Percentiles rank a stretch among this genome's conserved stretches.
These are phyloP conservation scores for Drosophila neotestacea DNA, from an alignment of 2,888 invertebrate species.

Conservation along the genomic window DNA sequence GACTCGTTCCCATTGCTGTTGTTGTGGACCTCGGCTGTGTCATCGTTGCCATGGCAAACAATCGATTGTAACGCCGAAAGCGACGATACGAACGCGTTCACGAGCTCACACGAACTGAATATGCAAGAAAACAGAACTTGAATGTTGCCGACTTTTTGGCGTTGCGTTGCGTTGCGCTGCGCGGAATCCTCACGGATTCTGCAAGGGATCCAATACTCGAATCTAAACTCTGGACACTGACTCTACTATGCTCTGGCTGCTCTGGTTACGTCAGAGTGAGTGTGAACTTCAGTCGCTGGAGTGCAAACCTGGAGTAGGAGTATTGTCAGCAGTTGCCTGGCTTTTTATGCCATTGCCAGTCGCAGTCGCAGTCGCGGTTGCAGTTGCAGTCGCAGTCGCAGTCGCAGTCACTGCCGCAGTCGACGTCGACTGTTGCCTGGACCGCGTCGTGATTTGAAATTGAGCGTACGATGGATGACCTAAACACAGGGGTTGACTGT, in stretches of 20 bases:
- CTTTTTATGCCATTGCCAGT: slow-evolving; percentile 81
- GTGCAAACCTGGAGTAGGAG: slow-evolving; percentile 84
- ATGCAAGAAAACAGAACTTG: slow-evolving; percentile 30
- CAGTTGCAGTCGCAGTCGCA: slow-evolving; percentile 26
- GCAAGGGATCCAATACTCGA: slow-evolving; percentile 2
- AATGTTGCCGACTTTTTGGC: slow-evolving; percentile 35
- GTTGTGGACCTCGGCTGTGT: neutral
- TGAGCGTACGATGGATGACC: slow-evolving; percentile 46
- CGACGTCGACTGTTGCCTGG: slow-evolving; percentile 32
- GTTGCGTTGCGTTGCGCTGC: slow-evolving; percentile 17
- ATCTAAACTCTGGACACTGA: neutral
- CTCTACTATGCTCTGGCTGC: neutral
- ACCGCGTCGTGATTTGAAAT: slow-evolving; percentile 46
- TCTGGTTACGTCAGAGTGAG: slow-evolving; percentile 51
- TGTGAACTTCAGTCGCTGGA: slow-evolving; percentile 71
- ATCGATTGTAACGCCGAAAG: slow-evolving; percentile 56
- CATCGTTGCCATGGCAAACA: slow-evolving; percentile 60
- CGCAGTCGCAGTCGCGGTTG: slow-evolving; percentile 12
- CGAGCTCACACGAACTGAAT: slow-evolving; percentile 74
- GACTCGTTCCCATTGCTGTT: slow-evolving; percentile 17
- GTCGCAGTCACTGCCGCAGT: slow-evolving; percentile 16
- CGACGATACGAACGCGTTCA: slow-evolving; percentile 68
- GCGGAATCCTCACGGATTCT: neutral
- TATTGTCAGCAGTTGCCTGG: slow-evolving; percentile 75
- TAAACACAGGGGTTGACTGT: slow-evolving; percentile 50